Percentiles rank a stretch among this genome's conserved stretches.
phyloP scores from a whole-genome alignment of 2,888 invertebrate species.

The Ormyrus nitidulus region DNA sequence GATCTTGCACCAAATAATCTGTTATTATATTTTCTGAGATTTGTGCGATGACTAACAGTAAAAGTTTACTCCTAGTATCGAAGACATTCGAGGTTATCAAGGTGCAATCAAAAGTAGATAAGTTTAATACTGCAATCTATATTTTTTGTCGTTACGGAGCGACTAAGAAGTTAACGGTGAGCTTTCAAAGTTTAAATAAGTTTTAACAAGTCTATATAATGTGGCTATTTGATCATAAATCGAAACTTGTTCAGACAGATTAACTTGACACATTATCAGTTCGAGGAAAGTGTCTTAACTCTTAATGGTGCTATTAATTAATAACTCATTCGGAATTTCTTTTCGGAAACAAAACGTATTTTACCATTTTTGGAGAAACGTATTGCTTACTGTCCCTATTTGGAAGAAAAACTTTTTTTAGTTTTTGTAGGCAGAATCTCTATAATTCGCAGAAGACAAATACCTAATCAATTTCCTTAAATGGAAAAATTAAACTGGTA shows the following conservation, averaged over 20 bases:
- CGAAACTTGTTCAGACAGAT: constrained; percentile 16
- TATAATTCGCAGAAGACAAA: no score
- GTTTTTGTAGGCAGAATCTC: no score
- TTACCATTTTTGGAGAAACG: no score
- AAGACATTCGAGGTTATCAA: constrained; percentile 27
- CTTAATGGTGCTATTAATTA: constrained; percentile 15
- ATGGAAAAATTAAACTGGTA: no score
- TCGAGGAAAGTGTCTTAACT: constrained; percentile 29
- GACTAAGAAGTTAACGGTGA: neutral
- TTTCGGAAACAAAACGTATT: no score
- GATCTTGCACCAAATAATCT: neutral
- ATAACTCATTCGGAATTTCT: neutral
- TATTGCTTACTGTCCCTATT: no score
- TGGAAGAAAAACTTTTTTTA: no score
- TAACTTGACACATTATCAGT: constrained; percentile 38
- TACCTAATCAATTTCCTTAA: no score
- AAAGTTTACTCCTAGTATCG: constrained; percentile 31
- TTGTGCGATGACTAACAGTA: constrained; percentile 9
- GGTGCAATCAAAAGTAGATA: constrained; percentile 46
- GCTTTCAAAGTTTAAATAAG: constrained; percentile 16
- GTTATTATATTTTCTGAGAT: constrained; percentile 21
- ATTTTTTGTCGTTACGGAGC: constrained; percentile 8
- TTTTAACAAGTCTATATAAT: constrained; percentile 2
- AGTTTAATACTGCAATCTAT: constrained; percentile 16
- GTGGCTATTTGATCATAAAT: constrained; percentile 17